These are phyloP conservation scores for Pseudomugil gertrudae DNA, from an alignment of 2,797 vertebrate species.

Conservation along the genomic window DNA sequence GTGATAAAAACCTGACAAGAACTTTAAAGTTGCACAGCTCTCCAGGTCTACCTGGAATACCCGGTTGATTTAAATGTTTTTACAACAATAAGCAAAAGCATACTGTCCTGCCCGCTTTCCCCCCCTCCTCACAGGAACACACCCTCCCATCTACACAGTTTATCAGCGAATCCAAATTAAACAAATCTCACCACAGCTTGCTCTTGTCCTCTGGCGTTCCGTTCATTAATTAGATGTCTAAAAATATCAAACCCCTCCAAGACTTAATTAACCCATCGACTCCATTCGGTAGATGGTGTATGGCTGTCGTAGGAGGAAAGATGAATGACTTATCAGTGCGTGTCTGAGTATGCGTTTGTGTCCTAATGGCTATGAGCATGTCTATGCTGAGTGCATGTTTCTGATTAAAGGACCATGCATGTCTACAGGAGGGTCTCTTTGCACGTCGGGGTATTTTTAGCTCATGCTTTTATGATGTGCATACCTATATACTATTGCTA, in stretches of 20 bases:
- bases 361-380: slow-evolving; percentile 5
- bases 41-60: slow-evolving; percentile 18
- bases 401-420: not conserved
- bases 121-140: slow-evolving; percentile 42
- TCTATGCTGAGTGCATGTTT: slow-evolving; percentile 16
- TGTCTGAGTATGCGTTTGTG: slow-evolving; percentile 21
- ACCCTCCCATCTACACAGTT: slow-evolving; percentile 57
- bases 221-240: slow-evolving; percentile 84
- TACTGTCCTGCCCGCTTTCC: slow-evolving; percentile 9
- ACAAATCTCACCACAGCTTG: slow-evolving; percentile 79
- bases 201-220: slow-evolving; percentile 71
- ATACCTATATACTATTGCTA: not conserved
- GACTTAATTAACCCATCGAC: slow-evolving; percentile 85
- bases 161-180: slow-evolving; percentile 75
- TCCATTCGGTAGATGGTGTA: slow-evolving; percentile 66
- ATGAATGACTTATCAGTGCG: slow-evolving; percentile 64
- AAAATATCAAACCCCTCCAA: slow-evolving; percentile 86
- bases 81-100: slow-evolving; percentile 9
- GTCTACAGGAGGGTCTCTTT: not conserved
- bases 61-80: slow-evolving; percentile 22
- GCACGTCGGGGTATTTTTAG: not conserved
- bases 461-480: not conserved
- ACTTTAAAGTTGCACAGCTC: not conserved
- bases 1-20: too few relatives aligned
- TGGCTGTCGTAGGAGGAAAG: slow-evolving; percentile 58